Evolutionary conservation across 2,888 invertebrate genomes (phyloP).

Genomic region (Drosophila longiperda): DNA sequence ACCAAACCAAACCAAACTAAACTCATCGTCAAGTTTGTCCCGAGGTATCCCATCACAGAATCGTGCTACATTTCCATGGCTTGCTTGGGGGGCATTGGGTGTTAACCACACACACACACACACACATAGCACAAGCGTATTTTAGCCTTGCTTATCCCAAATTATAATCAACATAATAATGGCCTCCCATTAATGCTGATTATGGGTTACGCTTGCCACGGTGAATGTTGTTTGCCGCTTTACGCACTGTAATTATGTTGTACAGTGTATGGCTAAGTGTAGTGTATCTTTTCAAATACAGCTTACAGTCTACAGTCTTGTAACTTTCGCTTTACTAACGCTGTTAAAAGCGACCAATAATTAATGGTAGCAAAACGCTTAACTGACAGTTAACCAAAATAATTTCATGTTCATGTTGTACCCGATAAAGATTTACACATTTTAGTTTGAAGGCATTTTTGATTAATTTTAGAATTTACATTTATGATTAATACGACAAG

Average conservation of each 20-base stretch:
- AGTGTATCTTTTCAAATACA: constrained; percentile 1
- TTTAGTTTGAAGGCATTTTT: neutral
- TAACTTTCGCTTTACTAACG: constrained; percentile 54
- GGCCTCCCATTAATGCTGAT: constrained; percentile 68
- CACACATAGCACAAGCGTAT: constrained; percentile 22
- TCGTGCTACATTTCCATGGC: constrained; percentile 63
- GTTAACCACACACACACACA: constrained; percentile 54
- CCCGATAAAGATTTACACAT: neutral
- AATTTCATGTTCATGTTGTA: neutral
- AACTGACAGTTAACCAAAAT: constrained; percentile 16
- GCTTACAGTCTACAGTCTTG: constrained; percentile 3
- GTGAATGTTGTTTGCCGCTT: constrained; percentile 58
- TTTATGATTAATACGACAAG: too few relatives aligned
- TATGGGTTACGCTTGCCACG: constrained; percentile 55
- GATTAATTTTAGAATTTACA: neutral
- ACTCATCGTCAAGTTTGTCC: constrained; percentile 59
- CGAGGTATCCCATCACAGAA: constrained; percentile 22
- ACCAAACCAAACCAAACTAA: constrained; percentile 52
- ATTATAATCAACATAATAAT: constrained; percentile 79
- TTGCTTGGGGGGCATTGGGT: constrained; percentile 43
- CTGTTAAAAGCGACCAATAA: constrained; percentile 1
- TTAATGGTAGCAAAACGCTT: neutral
- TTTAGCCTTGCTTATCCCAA: constrained; percentile 66
- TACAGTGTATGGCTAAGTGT: constrained; percentile 18
- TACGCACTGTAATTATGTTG: constrained; percentile 71